phyloP scores from a whole-genome alignment of 2,797 vertebrate species.

The Coregonus ussuriensis region DNA sequence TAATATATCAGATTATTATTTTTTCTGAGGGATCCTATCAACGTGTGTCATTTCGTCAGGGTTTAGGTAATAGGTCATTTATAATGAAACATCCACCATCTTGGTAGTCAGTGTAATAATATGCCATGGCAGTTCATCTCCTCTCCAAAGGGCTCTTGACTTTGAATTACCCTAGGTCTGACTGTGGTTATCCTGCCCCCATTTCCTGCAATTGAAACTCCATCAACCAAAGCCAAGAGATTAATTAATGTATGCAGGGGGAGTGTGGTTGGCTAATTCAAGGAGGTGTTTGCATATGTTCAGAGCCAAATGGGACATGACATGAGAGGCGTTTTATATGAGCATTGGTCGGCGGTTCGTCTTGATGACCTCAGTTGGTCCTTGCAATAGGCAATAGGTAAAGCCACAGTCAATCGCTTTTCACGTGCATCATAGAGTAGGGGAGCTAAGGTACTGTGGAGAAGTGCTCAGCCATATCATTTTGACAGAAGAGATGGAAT shows the following conservation, averaged over 20 bases:
- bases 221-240: not conserved
- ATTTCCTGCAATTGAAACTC: constrained; percentile 7
- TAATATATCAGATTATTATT: not conserved
- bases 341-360: not conserved
- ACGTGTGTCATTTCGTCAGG: not conserved
- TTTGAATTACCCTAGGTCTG: not conserved
- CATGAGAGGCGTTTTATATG: not conserved
- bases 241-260: constrained; percentile 1
- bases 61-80: not conserved
- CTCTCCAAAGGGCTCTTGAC: not conserved
- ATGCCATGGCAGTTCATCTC: not conserved
- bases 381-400: not conserved
- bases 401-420: not conserved
- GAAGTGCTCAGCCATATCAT: not conserved
- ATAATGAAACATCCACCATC: not conserved
- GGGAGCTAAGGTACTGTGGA: not conserved
- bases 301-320: constrained; percentile 4
- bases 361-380: not conserved
- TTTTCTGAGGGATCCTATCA: not conserved
- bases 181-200: too few species aligned
- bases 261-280: not conserved
- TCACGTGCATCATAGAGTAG: not conserved
- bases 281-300: constrained; percentile 12
- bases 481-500: not conserved
- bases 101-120: not conserved